Evolutionary conservation across 1,140 invertebrate genomes (phyloP), one percentile per base, ranked within the genome.

Genomic region (Lysiphlebus fabarum): DNA sequence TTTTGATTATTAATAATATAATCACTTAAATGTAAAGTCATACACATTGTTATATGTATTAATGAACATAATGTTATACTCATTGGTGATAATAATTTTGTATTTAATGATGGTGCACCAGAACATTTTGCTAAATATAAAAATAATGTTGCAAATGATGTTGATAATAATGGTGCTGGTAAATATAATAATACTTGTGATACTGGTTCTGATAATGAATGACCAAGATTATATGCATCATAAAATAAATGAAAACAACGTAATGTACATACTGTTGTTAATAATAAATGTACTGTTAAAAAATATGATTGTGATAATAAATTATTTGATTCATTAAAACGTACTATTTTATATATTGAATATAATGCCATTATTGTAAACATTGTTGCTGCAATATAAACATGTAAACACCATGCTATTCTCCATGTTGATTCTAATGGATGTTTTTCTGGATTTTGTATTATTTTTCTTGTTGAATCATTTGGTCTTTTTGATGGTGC

Each of bases 331-430:
- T 90, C 89, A 70, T 90, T 89, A 75, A 90, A 90, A 34, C 87
- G 84, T 10, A 91, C 84, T 41, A 92, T 85, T 71, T 91, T 91
- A 69, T 90, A 89, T 34, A 93, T 86, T 1, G 89, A 91, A 70
- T 88, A 92, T 2, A 91, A 80, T 0, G 90, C 89, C 64, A 95
- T 76, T 7, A 93, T 75, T 0, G 89, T 87, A 69, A 94, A 95
- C 64, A 92, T 82, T 10, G 88, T 85, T 0, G 90, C 92, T 0
- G 90, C 88, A 9, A 90, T 72, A 78, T 95, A 95, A 1, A 95
- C 88, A 68, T 95, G 92, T 10, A 95, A 82, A 63, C 92, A 90
- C 92, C 92, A 95, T 2, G 91, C 90, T 65, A 91, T 86, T 0
- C 86, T 84, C 87, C 88, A 90, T 0, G 86, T 87, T 4, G 72